These are phyloP conservation scores for Burhinus oedicnemus DNA, from an alignment of 2,113 vertebrate species.

Conservation along the genomic window DNA sequence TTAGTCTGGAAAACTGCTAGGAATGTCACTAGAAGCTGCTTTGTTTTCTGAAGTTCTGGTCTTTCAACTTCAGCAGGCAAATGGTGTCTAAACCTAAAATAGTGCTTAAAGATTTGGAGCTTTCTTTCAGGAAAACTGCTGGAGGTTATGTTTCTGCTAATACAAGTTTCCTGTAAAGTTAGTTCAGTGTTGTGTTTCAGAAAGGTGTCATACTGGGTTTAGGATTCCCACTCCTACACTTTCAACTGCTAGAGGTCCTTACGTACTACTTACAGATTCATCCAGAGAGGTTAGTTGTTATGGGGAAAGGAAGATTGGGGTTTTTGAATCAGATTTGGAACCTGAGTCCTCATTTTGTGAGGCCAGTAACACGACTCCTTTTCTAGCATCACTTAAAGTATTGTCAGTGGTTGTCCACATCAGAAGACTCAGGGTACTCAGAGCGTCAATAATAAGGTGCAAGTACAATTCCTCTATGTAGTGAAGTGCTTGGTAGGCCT, in stretches of 20 bases:
- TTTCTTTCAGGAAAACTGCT: not conserved
- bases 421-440: not conserved
- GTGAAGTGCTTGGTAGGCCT: not conserved
- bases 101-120: not conserved
- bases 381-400: not conserved
- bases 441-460: not conserved
- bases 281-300: not conserved
- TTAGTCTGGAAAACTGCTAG: not conserved
- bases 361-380: not conserved
- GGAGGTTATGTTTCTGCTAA: not conserved
- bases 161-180: not conserved
- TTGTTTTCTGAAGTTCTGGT: not conserved
- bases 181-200: not conserved
- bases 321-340: not conserved
- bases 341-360: not conserved
- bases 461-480: not conserved
- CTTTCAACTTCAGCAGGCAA: not conserved
- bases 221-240: not conserved
- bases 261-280: fast-evolving
- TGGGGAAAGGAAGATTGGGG: fast-evolving
- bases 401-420: not conserved
- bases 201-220: not conserved
- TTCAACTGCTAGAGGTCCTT: not conserved
- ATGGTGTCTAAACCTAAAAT: not conserved
- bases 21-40: not conserved